These are phyloP conservation scores for Pseudolaguvia tuberculata DNA, from an alignment of 2,113 vertebrate species.

Conservation along the genomic window DNA sequence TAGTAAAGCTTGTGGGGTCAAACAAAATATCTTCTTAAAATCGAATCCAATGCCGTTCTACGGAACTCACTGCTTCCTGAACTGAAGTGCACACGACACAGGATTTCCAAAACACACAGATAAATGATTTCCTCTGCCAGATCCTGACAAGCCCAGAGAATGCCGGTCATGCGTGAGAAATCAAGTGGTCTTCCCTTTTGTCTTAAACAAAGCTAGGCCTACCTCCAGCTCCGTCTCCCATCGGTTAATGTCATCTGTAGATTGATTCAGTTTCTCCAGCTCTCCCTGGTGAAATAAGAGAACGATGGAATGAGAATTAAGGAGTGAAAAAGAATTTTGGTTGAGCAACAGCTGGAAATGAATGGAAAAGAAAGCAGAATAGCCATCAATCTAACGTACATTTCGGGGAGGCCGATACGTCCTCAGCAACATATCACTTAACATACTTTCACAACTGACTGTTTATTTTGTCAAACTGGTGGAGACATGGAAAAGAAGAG, in stretches of 20 bases:
- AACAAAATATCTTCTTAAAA: not conserved
- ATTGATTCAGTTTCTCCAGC: constrained; percentile 95
- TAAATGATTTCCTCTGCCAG: constrained; percentile 27
- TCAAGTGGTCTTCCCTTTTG: not conserved
- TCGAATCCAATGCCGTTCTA: not conserved
- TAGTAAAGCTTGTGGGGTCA: no score
- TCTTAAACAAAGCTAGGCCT: constrained; percentile 39
- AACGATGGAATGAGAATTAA: constrained; percentile 29
- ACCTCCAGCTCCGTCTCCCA: constrained; percentile 96
- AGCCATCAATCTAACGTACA: not conserved
- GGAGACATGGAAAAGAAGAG: not conserved
- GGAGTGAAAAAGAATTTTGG: not conserved
- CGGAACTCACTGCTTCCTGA: constrained; percentile 11
- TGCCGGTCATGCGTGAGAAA: not conserved
- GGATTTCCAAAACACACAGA: constrained; percentile 22
- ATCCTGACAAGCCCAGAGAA: not conserved
- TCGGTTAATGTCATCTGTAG: constrained; percentile 93
- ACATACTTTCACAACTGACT: not conserved
- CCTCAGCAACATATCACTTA: constrained; percentile 22
- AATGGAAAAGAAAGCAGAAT: constrained; percentile 12
- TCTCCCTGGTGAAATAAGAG: constrained; percentile 78
- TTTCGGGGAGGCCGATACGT: not conserved
- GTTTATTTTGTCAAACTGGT: not conserved
- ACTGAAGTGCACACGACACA: constrained; percentile 3
- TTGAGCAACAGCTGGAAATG: constrained; percentile 32